Evolutionary conservation across 2,797 vertebrate species (phyloP).

Genomic region (Paedocypris micromegethes): DNA sequence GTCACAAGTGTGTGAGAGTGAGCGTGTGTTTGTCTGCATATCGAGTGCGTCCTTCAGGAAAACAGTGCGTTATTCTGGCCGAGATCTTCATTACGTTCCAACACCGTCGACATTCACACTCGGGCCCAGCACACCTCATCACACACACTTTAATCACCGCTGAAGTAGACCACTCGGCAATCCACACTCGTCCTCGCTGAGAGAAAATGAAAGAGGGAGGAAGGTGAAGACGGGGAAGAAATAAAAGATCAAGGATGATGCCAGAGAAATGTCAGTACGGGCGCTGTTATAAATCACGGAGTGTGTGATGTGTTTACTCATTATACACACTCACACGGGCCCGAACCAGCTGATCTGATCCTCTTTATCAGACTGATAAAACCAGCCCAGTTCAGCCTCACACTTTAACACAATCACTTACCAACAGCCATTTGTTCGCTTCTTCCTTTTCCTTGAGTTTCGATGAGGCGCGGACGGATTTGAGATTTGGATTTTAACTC

Average conservation of each 20-base stretch:
- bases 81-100: constrained; percentile 40
- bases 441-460: too few relatives aligned
- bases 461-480: too few relatives aligned
- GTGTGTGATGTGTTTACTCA: constrained; percentile 70
- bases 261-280: constrained; percentile 63
- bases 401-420: constrained; percentile 4
- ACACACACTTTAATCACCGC: constrained; percentile 23
- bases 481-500: too few relatives aligned
- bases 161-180: constrained; percentile 25
- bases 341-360: constrained; percentile 32
- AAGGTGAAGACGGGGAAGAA: constrained; percentile 16
- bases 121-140: background rate
- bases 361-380: constrained; percentile 23
- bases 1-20: constrained; percentile 2
- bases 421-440: too few relatives aligned
- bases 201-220: constrained; percentile 13
- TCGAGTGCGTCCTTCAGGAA: constrained; percentile 44
- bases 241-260: constrained; percentile 32
- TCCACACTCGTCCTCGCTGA: constrained; percentile 27
- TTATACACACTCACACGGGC: constrained; percentile 48
- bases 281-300: constrained; percentile 68
- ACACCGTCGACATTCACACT: constrained; percentile 31
- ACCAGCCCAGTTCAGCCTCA: background rate
- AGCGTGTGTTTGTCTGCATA: constrained; percentile 13
- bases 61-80: constrained; percentile 30